A percentile compares a stretch with the other conserved stretches of the same genome.
These are phyloP conservation scores for Oncopodura yosiiana DNA, from an alignment of 1,140 invertebrate genomes.

Conservation along the genomic window DNA sequence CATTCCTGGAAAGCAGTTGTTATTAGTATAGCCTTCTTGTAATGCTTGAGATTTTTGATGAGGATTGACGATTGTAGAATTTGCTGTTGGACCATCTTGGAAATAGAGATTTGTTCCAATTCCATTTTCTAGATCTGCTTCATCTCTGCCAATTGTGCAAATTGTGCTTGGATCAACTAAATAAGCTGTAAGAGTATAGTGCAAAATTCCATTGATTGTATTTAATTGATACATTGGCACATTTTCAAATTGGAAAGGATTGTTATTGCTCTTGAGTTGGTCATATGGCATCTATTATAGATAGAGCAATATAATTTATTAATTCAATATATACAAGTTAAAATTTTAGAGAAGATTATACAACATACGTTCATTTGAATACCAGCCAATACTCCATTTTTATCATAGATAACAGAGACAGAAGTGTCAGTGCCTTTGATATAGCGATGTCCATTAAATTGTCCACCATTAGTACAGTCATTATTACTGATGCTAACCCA, in stretches of 20 bases:
- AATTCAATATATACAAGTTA: not conserved
- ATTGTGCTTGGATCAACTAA: constrained; percentile 13
- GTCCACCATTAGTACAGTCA: not conserved
- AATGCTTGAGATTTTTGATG: too few species aligned
- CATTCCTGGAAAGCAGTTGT: not conserved
- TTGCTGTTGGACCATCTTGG: constrained; percentile 14
- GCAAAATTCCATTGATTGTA: constrained; percentile 5
- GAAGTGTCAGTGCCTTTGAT: not conserved
- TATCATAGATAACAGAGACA: constrained; percentile 18
- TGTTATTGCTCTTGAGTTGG: not conserved
- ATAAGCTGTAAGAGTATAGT: constrained; percentile 18
- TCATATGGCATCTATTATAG: constrained; percentile 6
- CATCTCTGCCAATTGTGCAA: constrained; percentile 9
- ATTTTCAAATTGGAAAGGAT: not conserved
- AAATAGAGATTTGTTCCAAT: constrained; percentile 10
- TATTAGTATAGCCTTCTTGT: too few species aligned
- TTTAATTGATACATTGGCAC: constrained; percentile 15
- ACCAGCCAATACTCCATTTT: constrained; percentile 22
- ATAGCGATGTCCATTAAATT: too few species aligned
- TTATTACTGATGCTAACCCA: too few species aligned
- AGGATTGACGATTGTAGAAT: too few species aligned
- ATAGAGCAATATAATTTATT: not conserved
- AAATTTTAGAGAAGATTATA: too few species aligned
- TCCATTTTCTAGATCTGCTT: not conserved
- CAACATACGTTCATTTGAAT: constrained; percentile 25